A percentile compares a stretch with the other conserved stretches of the same genome.
These are phyloP conservation scores for Pyrrhopygopsis socrates DNA, from an alignment of 2,888 invertebrate genomes.

Conservation along the genomic window DNA sequence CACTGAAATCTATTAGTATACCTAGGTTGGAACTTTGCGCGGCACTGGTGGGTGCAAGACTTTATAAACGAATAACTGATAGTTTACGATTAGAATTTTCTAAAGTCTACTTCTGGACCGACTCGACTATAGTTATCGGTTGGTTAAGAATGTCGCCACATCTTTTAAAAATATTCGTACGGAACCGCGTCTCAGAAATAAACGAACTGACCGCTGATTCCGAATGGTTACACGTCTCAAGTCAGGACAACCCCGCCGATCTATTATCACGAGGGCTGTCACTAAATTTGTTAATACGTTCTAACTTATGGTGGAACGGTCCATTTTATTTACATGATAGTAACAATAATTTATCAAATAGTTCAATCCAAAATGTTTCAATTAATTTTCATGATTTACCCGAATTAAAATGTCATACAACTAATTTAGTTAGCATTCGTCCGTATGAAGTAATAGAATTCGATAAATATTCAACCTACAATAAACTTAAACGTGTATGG, in stretches of 20 bases:
- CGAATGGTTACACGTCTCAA: conserved; percentile 19
- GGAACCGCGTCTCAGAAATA: conserved; percentile 42
- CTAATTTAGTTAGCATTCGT: neutral
- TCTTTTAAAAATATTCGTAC: neutral
- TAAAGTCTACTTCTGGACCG: conserved; percentile 12
- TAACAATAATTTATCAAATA: neutral
- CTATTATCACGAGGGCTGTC: conserved; percentile 31
- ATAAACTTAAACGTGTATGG: conserved; percentile 42
- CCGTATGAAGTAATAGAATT: conserved; percentile 28
- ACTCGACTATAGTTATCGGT: conserved; percentile 10
- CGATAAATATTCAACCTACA: conserved; percentile 50
- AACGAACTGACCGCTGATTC: conserved; percentile 38
- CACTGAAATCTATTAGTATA: conserved; percentile 22
- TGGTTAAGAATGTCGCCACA: neutral
- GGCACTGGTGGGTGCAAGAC: conserved; percentile 36
- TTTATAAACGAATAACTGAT: conserved; percentile 43
- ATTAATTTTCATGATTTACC: neutral
- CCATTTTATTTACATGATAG: conserved; percentile 6
- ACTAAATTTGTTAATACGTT: conserved; percentile 25
- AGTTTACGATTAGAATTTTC: conserved; percentile 31
- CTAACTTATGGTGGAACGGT: conserved; percentile 42
- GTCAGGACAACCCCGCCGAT: conserved; percentile 36
- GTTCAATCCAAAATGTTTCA: neutral
- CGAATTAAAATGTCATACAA: neutral
- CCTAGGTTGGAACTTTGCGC: conserved; percentile 13